Percentiles rank a stretch among this genome's conserved stretches.
Conservation (phyloP, 2,113 vertebrate species). For the Tenebrosternarchus preto region DNA sequence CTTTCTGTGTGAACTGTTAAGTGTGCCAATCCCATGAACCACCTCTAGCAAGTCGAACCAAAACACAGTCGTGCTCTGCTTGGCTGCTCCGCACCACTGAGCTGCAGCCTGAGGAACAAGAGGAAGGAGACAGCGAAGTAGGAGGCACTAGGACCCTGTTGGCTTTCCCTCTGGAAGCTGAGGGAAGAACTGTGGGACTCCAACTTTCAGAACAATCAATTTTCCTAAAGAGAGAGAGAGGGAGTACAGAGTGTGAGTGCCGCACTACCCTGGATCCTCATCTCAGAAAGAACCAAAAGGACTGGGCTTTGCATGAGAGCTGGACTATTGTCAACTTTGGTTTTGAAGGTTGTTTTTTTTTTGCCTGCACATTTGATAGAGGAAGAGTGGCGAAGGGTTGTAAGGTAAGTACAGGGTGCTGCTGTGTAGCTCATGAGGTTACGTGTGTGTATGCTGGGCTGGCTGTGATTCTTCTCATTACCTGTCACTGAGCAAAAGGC, state of each 20-base stretch:
- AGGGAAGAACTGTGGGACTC: constrained; percentile 69
- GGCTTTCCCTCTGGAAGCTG: constrained; percentile 61
- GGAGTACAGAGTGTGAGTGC: constrained; percentile 58
- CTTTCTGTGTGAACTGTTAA: constrained; percentile 30
- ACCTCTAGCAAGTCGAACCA: neutral
- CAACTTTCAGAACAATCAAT: constrained; percentile 76
- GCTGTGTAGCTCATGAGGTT: constrained; percentile 21
- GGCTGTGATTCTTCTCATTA: constrained; percentile 18
- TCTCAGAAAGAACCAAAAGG: constrained; percentile 53
- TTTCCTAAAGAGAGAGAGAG: constrained; percentile 70
- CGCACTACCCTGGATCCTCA: constrained; percentile 63
- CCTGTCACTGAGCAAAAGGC: constrained; percentile 64
- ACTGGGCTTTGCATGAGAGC: constrained; percentile 57
- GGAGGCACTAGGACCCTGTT: constrained; percentile 78
- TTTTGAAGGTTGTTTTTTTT: constrained; percentile 9
- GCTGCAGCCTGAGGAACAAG: constrained; percentile 39
- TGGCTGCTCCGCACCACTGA: constrained; percentile 10
- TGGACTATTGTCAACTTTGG: constrained; percentile 46
- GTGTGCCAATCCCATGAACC: constrained; percentile 19
- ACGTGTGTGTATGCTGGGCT: constrained; percentile 14
- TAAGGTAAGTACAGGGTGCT: constrained; percentile 60
- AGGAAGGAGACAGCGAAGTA: constrained; percentile 55
- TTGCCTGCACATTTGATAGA: constrained; percentile 25
- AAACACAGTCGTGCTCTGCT: constrained; percentile 38
- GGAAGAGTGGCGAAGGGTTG: constrained; percentile 54